Evolutionary conservation across 2,113 vertebrate species (phyloP).

Genomic region (Edolisoma coerulescens): DNA sequence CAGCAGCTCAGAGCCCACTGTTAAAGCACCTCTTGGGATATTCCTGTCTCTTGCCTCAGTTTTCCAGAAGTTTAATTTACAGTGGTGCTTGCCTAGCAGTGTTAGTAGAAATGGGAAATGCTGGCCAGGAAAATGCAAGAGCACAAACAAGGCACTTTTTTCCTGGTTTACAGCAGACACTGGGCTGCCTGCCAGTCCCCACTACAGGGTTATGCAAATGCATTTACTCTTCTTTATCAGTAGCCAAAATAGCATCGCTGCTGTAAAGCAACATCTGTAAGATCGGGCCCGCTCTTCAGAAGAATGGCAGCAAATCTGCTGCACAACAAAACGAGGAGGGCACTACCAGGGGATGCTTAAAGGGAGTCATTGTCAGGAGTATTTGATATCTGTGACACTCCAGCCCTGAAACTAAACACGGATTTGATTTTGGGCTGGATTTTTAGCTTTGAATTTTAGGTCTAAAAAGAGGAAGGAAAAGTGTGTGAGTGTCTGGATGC

Average conservation of each 20-base stretch:
- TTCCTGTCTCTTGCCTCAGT: background rate
- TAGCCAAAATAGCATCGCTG: background rate
- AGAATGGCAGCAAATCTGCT: background rate
- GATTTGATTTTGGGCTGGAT: background rate
- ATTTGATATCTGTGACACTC: background rate
- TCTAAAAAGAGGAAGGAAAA: background rate
- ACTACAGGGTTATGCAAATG: conserved; percentile 11
- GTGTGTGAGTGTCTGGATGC: background rate
- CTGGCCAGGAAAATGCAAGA: background rate
- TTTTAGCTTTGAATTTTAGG: background rate
- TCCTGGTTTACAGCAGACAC: background rate
- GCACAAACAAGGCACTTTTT: background rate
- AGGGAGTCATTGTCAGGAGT: background rate
- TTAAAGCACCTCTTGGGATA: background rate
- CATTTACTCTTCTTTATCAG: background rate
- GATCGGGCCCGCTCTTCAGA: background rate
- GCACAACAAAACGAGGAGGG: background rate
- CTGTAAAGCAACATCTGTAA: background rate
- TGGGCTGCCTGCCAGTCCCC: conserved; percentile 10
- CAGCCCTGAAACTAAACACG: background rate
- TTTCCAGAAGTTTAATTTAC: background rate
- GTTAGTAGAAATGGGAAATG: background rate
- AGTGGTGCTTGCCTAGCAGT: background rate
- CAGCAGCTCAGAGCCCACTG: background rate
- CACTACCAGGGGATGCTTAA: background rate